Base-by-base conservation (phyloP, 2,797 vertebrate species). In the Pseudocheirus occidentalis region DNA sequence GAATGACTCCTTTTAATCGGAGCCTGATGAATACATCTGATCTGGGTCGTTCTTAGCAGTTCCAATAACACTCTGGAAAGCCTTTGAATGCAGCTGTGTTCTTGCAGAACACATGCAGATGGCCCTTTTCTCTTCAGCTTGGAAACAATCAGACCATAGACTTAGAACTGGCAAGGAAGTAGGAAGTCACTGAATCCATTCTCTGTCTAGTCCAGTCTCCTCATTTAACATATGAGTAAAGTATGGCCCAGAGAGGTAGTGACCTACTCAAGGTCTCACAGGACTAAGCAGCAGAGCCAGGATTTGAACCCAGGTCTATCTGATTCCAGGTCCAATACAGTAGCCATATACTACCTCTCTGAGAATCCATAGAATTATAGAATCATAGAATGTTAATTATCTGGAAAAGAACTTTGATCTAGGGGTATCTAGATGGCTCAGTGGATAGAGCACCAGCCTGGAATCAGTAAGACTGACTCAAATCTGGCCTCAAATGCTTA, bases 1-100 rank as follows among this genome's bases (percentile, higher is more conserved):
- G 66, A 96, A 95, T 92, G 92, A 57, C 81, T 96, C 96, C 96
- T 97, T 94, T 96, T 95, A 95, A 58, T 56, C 90, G 90, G 96
- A 97, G 96, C 59, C 59, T 96, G 94, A 96, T 97, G 92, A 98
- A 96, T 90, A 95, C 27, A 93, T 97, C 94, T 97, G 96, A 97
- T 94, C 96, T 97, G 95, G 97, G 95, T 1, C 1, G 58, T 94
- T 92, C 96, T 93, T 97, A 97, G 92, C 95, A 97, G 96, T 98
- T 96, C 96, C 95, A 96, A 90, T 96, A 97, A 96, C 40, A 40
- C 91, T 89, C 93, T 94, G 97, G 59, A 34, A 62, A 62, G 59
- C 31, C 94, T 96, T 97, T 96, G 95, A 92, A 57, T 27, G 28
- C 7, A 28, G 95, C 93, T 97, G 91, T 94, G 27, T 24, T 57